These are phyloP conservation scores for Hyperoplus immaculatus DNA, from an alignment of 2,797 vertebrate species.

Conservation along the genomic window DNA sequence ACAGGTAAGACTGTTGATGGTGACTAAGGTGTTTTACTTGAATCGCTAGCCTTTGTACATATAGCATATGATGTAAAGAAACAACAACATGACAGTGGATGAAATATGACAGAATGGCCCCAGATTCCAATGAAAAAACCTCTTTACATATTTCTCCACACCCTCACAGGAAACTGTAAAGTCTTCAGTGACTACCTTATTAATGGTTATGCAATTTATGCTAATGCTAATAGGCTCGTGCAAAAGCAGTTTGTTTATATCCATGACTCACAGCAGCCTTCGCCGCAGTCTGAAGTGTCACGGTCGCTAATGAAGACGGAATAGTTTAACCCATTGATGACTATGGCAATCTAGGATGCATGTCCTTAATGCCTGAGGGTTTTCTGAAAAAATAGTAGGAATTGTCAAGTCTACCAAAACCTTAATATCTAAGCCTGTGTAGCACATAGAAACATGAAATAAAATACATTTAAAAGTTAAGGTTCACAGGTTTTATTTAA, in stretches of 20 bases:
- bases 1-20: constrained; percentile 88
- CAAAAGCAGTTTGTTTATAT: constrained; percentile 13
- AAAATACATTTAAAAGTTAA: too few species aligned
- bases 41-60: background rate
- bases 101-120: background rate
- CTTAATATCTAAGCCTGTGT: too few species aligned
- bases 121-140: background rate
- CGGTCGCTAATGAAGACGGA: constrained; percentile 10
- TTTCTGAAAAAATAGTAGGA: too few species aligned
- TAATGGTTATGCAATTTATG: background rate
- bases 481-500: too few species aligned
- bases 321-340: too few species aligned
- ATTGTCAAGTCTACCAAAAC: too few species aligned
- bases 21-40: background rate
- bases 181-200: background rate
- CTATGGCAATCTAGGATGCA: too few species aligned
- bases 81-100: background rate
- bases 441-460: too few species aligned
- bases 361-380: too few species aligned
- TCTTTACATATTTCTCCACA: background rate
- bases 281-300: background rate
- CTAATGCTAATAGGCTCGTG: background rate
- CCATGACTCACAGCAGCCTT: background rate
- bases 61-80: too few species aligned
- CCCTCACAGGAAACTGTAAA: background rate